Percentiles rank a stretch among this genome's conserved stretches.
Evolutionary conservation across 2,797 vertebrate species (phyloP).

Genomic region (Acanthis flammea): DNA sequence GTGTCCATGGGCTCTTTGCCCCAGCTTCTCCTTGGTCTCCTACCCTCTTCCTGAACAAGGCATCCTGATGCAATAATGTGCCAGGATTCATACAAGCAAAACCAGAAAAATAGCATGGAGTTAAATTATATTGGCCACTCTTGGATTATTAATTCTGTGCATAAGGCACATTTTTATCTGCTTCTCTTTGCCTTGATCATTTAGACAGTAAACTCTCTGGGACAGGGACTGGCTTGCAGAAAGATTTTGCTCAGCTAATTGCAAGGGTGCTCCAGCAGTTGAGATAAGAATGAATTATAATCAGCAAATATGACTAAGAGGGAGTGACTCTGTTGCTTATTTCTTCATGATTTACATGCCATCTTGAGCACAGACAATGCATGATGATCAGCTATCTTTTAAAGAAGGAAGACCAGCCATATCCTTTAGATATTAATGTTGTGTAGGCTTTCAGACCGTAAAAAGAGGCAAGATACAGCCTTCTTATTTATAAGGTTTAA

Average conservation of each 20-base stretch:
- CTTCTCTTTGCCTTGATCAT: not conserved
- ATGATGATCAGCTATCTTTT: not conserved
- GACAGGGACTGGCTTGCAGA: not conserved
- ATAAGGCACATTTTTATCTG: not conserved
- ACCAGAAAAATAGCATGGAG: not conserved
- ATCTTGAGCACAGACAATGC: not conserved
- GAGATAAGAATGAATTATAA: not conserved
- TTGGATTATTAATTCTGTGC: not conserved
- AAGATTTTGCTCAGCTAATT: not conserved
- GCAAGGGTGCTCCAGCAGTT: not conserved
- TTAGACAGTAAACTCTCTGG: not conserved
- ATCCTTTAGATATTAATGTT: not conserved
- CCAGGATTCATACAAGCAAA: not conserved
- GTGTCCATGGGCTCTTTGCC: not conserved
- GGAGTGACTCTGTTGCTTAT: not conserved
- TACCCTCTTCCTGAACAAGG: not conserved
- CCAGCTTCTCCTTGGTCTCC: not conserved
- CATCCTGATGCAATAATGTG: accelerated
- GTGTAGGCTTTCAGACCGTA: not conserved
- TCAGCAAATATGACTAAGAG: not conserved
- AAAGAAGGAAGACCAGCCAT: not conserved
- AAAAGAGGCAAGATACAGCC: not conserved
- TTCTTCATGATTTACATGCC: not conserved
- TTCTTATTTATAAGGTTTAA: not conserved
- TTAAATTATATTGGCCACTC: not conserved